phyloP scores from a whole-genome alignment of 30 jellyfish, hydroid and myxozoan genomes.

The Nemopilema nomurai region DNA sequence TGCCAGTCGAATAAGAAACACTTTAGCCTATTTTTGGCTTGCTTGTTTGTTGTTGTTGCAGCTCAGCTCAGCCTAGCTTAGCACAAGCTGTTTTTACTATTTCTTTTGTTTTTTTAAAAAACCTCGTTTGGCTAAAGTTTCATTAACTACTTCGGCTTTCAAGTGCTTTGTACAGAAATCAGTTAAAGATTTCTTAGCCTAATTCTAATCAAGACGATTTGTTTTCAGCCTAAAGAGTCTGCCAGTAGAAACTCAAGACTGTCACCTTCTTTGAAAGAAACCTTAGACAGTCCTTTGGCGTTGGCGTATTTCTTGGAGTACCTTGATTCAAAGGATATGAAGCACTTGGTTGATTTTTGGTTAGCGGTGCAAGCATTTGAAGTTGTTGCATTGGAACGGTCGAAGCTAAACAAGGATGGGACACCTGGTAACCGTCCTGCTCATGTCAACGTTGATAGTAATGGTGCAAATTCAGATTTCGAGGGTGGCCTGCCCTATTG shows the following conservation, averaged over 20 bases:
- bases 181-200: too few relatives aligned
- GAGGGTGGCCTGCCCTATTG: not conserved
- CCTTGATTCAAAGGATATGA: constrained; percentile 52
- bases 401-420: constrained; percentile 29
- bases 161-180: too few relatives aligned
- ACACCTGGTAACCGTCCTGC: not conserved
- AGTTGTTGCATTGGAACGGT: constrained; percentile 69
- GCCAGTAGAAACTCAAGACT: constrained; percentile 61
- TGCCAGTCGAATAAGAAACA: too few relatives aligned
- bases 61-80: too few relatives aligned
- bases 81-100: too few relatives aligned
- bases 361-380: constrained; percentile 86
- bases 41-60: too few relatives aligned
- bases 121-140: too few relatives aligned
- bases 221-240: constrained; percentile 87
- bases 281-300: constrained; percentile 70
- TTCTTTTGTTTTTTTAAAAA: too few relatives aligned
- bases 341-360: constrained; percentile 88
- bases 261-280: constrained; percentile 68
- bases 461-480: not conserved
- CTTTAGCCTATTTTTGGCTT: too few relatives aligned
- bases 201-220: not conserved
- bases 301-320: constrained; percentile 89
- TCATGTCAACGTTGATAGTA: not conserved
- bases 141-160: too few relatives aligned